These are phyloP conservation scores for Pogonocherus hispidulus DNA, from an alignment of 2,888 invertebrate species.

Conservation along the genomic window DNA sequence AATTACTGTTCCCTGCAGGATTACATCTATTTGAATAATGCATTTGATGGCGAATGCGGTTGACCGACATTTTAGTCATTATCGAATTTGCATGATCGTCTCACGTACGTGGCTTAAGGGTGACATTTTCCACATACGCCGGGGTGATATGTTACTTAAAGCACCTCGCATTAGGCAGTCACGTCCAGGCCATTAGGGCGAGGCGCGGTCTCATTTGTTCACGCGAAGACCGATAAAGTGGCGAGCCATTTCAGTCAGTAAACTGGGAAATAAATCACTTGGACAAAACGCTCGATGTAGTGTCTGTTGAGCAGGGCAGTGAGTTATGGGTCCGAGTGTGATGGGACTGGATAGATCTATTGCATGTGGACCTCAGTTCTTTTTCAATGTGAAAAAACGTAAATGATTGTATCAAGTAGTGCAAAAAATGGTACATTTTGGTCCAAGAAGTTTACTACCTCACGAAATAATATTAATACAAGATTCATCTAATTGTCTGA, in stretches of 20 bases:
- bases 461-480: too few species aligned
- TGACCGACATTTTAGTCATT: constrained; percentile 23
- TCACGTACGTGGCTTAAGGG: constrained; percentile 25
- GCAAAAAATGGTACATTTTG: too few species aligned
- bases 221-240: constrained; percentile 27
- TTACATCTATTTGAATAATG: too few species aligned
- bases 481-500: too few species aligned
- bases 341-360: neutral
- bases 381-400: too few species aligned
- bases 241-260: constrained; percentile 9
- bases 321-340: neutral
- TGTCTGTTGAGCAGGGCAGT: neutral
- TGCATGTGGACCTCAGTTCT: too few species aligned
- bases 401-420: too few species aligned
- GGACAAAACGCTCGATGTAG: neutral
- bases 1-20: too few species aligned
- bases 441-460: too few species aligned
- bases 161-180: constrained; percentile 17
- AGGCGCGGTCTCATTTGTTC: constrained; percentile 23
- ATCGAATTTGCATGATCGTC: constrained; percentile 28
- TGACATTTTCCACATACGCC: constrained; percentile 13
- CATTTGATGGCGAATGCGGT: constrained; percentile 9
- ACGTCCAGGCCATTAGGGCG: constrained; percentile 27
- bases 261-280: constrained; percentile 8
- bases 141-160: constrained; percentile 26